Evolutionary conservation across 2,888 invertebrate species (phyloP), one percentile per base, ranked within the genome.

Genomic region (Metacarcinus magister): DNA sequence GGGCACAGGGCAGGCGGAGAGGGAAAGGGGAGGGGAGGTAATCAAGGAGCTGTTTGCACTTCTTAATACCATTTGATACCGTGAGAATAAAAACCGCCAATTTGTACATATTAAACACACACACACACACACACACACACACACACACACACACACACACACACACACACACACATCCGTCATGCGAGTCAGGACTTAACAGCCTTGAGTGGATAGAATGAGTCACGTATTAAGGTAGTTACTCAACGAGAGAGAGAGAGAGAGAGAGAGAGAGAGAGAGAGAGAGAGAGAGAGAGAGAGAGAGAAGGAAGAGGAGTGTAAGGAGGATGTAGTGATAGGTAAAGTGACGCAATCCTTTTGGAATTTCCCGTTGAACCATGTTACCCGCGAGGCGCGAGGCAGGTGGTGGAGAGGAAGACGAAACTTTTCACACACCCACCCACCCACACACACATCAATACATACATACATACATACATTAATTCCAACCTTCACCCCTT

Each of bases 81-180:
- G 13, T 93, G 93, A 67, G 54, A 75, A 44, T 4, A 32, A 16
- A 32, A 5, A n/a, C n/a, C n/a, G n/a, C 67, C n/a, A n/a, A 67
- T 67, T 23, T 67, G 67, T n/a, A 67, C 67, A n/a, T 23, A 67
- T 67, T 67, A 67, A 23, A 67, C 67, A 67, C 67, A 67, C 13
- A 54, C 54, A 54, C 54, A 54, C 54, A 16, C 16, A 13, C 48
- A 48, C 46, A 46, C 87, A 39, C 93, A 28, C 60, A 54, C 94
- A 60, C 82, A 82, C 82, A 43, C 94, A 43, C 94, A 75, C 94
- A 75, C 82, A 75, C 94, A 75, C 94, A 75, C 94, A 94, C 94
- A 94, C 94, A 75, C 94, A 94, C 82, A 75, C 94, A 94, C 94
- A 75, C 94, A 94, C 75, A 75, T 32, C 54, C 44, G 23, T 28